Base-by-base conservation (phyloP, 2,113 vertebrate genomes). In the Cathartes aura region DNA sequence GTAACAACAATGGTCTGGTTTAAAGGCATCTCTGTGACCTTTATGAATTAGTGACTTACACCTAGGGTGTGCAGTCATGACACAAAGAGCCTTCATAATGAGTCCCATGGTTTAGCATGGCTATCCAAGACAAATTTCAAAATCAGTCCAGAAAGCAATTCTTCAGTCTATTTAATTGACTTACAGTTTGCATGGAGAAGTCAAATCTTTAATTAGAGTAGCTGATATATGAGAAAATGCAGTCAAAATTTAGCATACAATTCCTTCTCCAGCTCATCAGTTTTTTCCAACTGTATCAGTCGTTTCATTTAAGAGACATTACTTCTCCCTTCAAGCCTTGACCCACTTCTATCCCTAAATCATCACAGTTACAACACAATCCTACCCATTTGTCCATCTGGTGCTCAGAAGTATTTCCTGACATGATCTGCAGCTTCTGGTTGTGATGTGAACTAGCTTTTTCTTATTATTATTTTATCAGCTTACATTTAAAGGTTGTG, bases 91-190 rank as follows among this genome's bases (percentile, higher is more conserved):
- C 47, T 47, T 53, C 47, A 59, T 73, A 89, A 58, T 8, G 7
- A 11, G 4, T 82, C 11, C 34, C 30, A 53, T 2, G 5, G 32
- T 53, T 94, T 59, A 85, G 52, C 34, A 38, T 30, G 18, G 16
- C 0, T 0, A 13, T 81, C 15, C 8, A 87, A 62, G 30, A n/a
- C 29, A 62, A 81, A 34, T 5, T 81, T 59, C 29, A 15, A 58
- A 83, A 78, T 62, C 12, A 38, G 12, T 38, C 19, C 34, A 32
- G 22, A 80, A 89, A 47, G 22, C 1, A 82, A 38, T 40, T 91
- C 15, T 47, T 89, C 67, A 27, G 3, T 27, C 15, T 72, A 15
- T 87, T 86, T 90, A 72, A 55, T 22, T 87, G 45, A 53, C 11
- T 34, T 12, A 53, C 2, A 8, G 34, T 60, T 85, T 67, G 7